Evolutionary conservation across 2,113 vertebrate species (phyloP), one percentile per base, ranked within the genome.

Genomic region (Cepphus grylle): DNA sequence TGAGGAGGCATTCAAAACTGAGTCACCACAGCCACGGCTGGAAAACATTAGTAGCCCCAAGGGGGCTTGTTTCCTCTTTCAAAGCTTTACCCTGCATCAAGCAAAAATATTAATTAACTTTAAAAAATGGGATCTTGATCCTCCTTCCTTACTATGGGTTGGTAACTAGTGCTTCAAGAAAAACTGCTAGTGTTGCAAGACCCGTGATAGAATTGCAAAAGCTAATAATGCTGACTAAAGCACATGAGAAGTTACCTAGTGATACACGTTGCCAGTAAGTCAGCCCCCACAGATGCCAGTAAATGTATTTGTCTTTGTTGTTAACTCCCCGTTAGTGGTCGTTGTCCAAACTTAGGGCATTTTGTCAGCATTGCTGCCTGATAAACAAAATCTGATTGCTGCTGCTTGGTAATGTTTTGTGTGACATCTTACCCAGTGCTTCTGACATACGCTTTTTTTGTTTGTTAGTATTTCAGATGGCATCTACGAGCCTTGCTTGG

Each of bases 151-250:
- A 7, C 21, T 42, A 1, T 0, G 1, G 29, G 23, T 29, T 38
- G 71, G 27, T 47, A 87, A 82, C 87, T 82, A 43, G 92, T 4
- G 74, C 38, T 90, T 85, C 96, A 82, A 23, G 96, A 96, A 94
- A 85, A 95, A 88, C 96, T 58, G 9, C 96, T 77, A 58, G 32
- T 97, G 92, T 93, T 77, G 96, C 86, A 96, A 96, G 87, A 82
- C 26, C 38, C 2, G 2, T 8, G 58, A 8, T 8, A 21, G 78
- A 73, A 61, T 93, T 97, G 96, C 96, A 95, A 94, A 88, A 96
- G 66, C 45, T 69, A 9, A 5, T 67, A 72, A 9, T 1, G 21
- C 66, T 63, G 91, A 69, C 61, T 93, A 20, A 71, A 52, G 30
- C 65, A 30, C 43, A 25, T 3, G 14, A 78, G 18, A 50, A 50